These are phyloP conservation scores for Botia kubotai DNA, from an alignment of 2,797 vertebrate genomes.

Conservation along the genomic window DNA sequence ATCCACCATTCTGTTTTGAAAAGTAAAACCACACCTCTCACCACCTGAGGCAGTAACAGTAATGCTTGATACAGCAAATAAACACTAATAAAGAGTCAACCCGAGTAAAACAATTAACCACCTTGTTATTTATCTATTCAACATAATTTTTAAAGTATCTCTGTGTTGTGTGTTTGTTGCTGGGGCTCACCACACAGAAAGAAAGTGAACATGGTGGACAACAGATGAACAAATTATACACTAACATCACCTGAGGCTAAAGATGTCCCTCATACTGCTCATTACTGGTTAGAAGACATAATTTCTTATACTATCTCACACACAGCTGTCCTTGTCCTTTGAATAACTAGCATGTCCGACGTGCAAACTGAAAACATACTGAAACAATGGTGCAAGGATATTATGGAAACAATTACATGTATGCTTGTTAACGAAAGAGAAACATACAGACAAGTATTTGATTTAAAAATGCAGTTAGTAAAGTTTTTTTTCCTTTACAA, in stretches of 20 bases:
- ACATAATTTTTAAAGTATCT: slow-evolving; percentile 23
- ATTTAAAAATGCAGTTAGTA: background rate
- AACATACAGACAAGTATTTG: background rate
- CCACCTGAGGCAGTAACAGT: background rate
- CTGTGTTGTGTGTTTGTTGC: background rate
- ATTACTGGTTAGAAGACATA: background rate
- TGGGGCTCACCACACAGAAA: background rate
- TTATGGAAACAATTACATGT: background rate
- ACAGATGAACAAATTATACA: slow-evolving; percentile 1
- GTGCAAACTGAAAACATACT: background rate
- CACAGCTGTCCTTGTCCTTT: background rate
- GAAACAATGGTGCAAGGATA: slow-evolving; percentile 2
- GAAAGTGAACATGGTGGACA: background rate
- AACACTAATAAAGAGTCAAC: slow-evolving; percentile 12
- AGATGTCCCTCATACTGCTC: background rate
- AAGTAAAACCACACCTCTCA: no score
- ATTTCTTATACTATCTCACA: background rate
- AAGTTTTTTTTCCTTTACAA: background rate
- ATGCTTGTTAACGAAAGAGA: background rate
- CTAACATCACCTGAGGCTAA: slow-evolving; percentile 4
- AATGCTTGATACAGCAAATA: background rate
- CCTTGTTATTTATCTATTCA: slow-evolving; percentile 34
- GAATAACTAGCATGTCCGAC: background rate
- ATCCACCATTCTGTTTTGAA: no score
- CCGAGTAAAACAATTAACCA: slow-evolving; percentile 13